Evolutionary conservation across 1,140 invertebrate species (phyloP), one percentile per base, ranked within the genome.

Genomic region (Eumeta japonica): DNA sequence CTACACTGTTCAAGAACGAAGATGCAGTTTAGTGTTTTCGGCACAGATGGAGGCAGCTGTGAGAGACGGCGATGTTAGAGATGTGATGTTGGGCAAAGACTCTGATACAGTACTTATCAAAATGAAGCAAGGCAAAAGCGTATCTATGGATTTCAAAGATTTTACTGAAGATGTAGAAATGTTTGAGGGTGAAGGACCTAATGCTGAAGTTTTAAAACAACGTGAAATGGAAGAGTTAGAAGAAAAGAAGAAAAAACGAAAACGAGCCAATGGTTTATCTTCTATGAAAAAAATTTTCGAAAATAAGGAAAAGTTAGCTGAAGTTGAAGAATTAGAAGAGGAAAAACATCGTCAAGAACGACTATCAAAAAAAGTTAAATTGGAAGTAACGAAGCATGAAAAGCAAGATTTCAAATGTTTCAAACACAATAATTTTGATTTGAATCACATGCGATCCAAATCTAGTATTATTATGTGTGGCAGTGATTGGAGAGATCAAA

Each of bases 41-140:
- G 82, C 86, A 9, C 76, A 80, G 36, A 75, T 91, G 41, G 88
- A 91, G 61, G 81, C 83, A 1, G 87, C 87, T 10, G 83, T 91
- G 15, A 68, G 84, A 11, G 84, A 86, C 52, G 87, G 88, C 14
- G 86, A 89, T 47, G 82, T 91, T 4, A 78, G 83, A 32, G 86
- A 87, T 46, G 81, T 90, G 1, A 82, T 89, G 80, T 62, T 90
- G 5, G 86, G 85, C 1, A 82, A 86, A 47, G 82, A 87, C 56
- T 81, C 81, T 39, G 85, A 88, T 56, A 86, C 81, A 28, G 81
- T 89, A 14, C 61, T 89, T 5, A 72, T 91, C 2, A 83, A 86
- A 64, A 70, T 87, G 48, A 87, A 83, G 56, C 81, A 86, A 43
- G 85, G 84, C 1, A 81, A 81, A 35, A 85, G 82, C 64, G 79